Evolutionary conservation across 2,888 invertebrate genomes (phyloP).

Genomic region (Silvanus unidentatus): DNA sequence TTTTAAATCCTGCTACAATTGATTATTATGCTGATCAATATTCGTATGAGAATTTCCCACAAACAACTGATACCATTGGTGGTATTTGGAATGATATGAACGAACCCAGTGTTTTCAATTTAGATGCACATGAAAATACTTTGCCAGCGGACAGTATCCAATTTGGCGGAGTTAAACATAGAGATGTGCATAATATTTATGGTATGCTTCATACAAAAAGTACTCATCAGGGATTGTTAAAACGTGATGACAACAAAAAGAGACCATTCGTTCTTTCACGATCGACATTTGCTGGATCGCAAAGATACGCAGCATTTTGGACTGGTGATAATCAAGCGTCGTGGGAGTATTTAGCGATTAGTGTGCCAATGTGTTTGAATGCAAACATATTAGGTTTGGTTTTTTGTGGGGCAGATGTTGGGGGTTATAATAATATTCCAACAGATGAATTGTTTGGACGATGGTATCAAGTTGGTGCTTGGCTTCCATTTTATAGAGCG

Average conservation of each 20-base stretch:
- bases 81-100: constrained; percentile 99
- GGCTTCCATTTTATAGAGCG: constrained; percentile 89
- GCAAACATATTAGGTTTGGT: constrained; percentile 72
- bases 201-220: constrained; percentile 64
- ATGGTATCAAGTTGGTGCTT: constrained; percentile 67
- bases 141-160: constrained; percentile 61
- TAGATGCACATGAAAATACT: constrained; percentile 62
- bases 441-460: constrained; percentile 80
- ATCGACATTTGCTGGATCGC: constrained; percentile 86
- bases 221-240: constrained; percentile 55
- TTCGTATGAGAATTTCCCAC: constrained; percentile 57
- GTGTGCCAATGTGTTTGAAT: constrained; percentile 84
- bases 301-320: constrained; percentile 89
- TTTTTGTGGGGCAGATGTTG: constrained; percentile 92
- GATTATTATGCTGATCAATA: constrained; percentile 67
- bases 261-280: constrained; percentile 89
- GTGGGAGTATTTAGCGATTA: constrained; percentile 81
- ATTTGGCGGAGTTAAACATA: constrained; percentile 77
- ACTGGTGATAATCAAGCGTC: constrained; percentile 94
- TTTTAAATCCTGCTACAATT: constrained; percentile 63
- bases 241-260: constrained; percentile 51
- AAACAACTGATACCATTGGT: too few species aligned
- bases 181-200: constrained; percentile 91
- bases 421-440: constrained; percentile 93
- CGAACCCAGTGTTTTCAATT: constrained; percentile 94